These are phyloP conservation scores for Onychomys torridus DNA, from an alignment of 2,797 vertebrate genomes.

Conservation along the genomic window DNA sequence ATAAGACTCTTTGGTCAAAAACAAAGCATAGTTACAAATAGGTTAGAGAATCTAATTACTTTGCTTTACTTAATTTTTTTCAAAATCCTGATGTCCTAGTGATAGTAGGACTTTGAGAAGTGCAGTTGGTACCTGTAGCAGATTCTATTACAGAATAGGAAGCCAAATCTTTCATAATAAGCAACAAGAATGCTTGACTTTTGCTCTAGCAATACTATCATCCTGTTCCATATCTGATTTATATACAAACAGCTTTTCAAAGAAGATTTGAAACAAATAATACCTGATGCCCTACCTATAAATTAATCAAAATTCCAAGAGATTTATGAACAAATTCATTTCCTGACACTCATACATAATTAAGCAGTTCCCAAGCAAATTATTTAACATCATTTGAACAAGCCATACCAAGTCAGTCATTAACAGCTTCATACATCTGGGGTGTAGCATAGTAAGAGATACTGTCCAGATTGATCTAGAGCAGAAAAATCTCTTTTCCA, in stretches of 20 bases:
- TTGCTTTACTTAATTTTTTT: background rate
- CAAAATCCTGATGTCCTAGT: background rate
- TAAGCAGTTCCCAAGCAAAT: constrained; percentile 42
- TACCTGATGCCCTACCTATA: background rate
- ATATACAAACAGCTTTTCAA: background rate
- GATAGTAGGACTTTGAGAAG: background rate
- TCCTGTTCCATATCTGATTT: background rate
- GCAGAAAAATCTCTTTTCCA: background rate
- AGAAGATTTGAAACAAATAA: background rate
- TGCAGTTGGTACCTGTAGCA: background rate
- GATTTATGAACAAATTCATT: background rate
- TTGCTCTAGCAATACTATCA: background rate
- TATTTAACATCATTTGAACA: constrained; percentile 12
- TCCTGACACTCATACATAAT: background rate
- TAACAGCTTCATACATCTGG: background rate
- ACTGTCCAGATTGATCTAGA: background rate
- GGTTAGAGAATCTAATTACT: background rate
- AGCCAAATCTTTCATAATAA: background rate
- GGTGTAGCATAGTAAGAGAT: background rate
- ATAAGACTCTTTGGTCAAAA: background rate
- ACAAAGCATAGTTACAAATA: background rate
- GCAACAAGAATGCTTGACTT: background rate
- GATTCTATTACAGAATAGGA: background rate
- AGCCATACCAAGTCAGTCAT: background rate
- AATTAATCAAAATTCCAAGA: background rate